Evolutionary conservation across 2,888 invertebrate genomes (phyloP), one percentile per base, ranked within the genome.

Genomic region (Boloria selene): DNA sequence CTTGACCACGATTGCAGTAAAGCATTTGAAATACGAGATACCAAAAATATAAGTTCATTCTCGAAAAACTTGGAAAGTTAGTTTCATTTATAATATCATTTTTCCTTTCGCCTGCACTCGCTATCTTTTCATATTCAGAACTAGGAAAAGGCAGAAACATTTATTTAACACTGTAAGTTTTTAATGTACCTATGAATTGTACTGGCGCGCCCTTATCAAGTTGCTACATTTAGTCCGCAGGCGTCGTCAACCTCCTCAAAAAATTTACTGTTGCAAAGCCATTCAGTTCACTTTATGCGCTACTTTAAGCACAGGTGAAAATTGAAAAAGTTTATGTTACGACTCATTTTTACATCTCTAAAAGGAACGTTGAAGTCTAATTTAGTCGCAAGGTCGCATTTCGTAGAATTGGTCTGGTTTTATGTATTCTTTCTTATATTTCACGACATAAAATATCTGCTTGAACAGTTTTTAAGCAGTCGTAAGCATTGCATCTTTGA

Each of bases 301-400:
- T 81, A 82, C 80, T 85, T 85, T 86, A 87, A 88, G 85, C 86
- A 84, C 82, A 88, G 85, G 88, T 88, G 89, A 87, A 90, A 91
- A 90, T 91, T 91, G 88, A 89, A 91, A 91, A 91, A 89, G 87
- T 90, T 90, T 88, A 88, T 84, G 86, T 90, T 86, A 89, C 84
- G 85, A 88, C 79, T 79, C 76, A 79, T 84, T 88, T 86, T 86
- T 85, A 82, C 82, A 80, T 85, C 85, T 78, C 75, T 77, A 81
- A 86, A 85, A 78, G 84, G 79, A 80, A 82, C 78, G 79, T 78
- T 75, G 73, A 77, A 76, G 75, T 84, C 79, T 87, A 90, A 90
- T 90, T 82, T 80, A 75, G 73, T 56, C 72, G 67, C 68, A 67
- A 67, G 62, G 65, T 62, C 63, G 59, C 51, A 65, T 62, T 72